Percentiles rank a stretch among this genome's conserved stretches.
These are phyloP conservation scores for Atherinomorus stipes DNA, from an alignment of 2,113 vertebrate genomes.

Conservation along the genomic window DNA sequence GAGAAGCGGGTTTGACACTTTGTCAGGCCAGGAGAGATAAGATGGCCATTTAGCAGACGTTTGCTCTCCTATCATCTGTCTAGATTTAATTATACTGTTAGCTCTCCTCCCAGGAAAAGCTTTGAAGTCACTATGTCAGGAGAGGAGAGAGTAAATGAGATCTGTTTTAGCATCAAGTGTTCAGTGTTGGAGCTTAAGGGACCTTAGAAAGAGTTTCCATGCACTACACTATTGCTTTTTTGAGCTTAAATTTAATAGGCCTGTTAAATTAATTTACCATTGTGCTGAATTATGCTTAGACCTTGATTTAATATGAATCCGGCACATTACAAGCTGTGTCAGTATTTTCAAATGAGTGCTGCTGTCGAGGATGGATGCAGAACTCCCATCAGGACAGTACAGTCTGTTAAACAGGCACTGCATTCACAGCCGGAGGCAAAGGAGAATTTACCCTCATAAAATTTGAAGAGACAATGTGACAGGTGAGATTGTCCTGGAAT, in stretches of 20 bases:
- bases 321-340: slow-evolving; percentile 5
- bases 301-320: slow-evolving; percentile 14
- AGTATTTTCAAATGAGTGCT: slow-evolving; percentile 7
- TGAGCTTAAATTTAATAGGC: slow-evolving; percentile 40
- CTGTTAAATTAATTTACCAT: slow-evolving; percentile 18
- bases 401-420: slow-evolving; percentile 51
- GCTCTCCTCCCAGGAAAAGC: slow-evolving; percentile 53
- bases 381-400: slow-evolving; percentile 45
- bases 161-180: slow-evolving; percentile 30
- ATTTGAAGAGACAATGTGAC: slow-evolving; percentile 25
- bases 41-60: slow-evolving; percentile 70
- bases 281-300: slow-evolving; percentile 16
- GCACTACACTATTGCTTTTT: slow-evolving; percentile 8
- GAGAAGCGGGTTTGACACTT: slow-evolving; percentile 63
- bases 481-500: slow-evolving; percentile 3
- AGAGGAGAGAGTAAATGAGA: slow-evolving; percentile 47
- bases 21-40: slow-evolving; percentile 70
- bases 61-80: slow-evolving; percentile 66
- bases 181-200: slow-evolving; percentile 20
- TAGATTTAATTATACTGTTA: slow-evolving; percentile 75
- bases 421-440: slow-evolving; percentile 50
- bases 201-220: slow-evolving; percentile 29
- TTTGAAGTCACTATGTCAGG: slow-evolving; percentile 61
- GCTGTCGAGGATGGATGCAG: slow-evolving; percentile 35
- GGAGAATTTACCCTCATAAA: slow-evolving; percentile 39